Evolutionary conservation across 92 coral and sea anemone genomes (phyloP).

Genomic region (Desmophyllum pertusum): DNA sequence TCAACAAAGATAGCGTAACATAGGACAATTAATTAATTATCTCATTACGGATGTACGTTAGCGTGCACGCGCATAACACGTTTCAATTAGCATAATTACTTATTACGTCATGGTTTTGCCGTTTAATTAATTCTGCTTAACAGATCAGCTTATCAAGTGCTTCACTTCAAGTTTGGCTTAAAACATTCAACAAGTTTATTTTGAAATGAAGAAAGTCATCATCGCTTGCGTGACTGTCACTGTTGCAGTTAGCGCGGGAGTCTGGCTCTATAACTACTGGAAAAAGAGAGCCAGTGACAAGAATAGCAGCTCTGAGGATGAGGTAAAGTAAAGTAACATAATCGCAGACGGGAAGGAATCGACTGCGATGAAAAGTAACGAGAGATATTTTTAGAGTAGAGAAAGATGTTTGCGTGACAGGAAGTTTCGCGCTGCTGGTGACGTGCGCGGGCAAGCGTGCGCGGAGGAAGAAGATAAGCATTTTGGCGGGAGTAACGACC

Average conservation of each 20-base stretch:
- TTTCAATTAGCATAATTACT: no score
- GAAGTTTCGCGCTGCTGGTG: no score
- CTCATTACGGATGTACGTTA: no score
- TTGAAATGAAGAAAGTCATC: not conserved
- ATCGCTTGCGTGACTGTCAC: not conserved
- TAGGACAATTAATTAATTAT: no score
- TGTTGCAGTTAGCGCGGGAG: conserved; percentile 14
- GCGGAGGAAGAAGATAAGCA: no score
- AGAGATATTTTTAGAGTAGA: no score
- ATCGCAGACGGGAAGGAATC: not conserved
- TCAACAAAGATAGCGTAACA: no score
- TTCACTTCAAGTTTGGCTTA: not conserved
- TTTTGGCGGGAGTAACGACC: no score
- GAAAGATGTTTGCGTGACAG: no score
- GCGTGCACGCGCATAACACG: not conserved
- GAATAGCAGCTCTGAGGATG: not conserved
- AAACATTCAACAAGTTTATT: not conserved
- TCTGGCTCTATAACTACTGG: conserved; percentile 11
- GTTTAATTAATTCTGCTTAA: not conserved
- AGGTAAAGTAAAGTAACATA: not conserved
- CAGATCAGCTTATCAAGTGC: not conserved
- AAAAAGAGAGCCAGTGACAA: not conserved
- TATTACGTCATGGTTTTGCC: not conserved
- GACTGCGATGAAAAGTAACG: not conserved
- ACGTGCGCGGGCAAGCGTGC: no score